These are phyloP conservation scores for Pholis gunnellus DNA, from an alignment of 2,113 vertebrate species.

Conservation along the genomic window DNA sequence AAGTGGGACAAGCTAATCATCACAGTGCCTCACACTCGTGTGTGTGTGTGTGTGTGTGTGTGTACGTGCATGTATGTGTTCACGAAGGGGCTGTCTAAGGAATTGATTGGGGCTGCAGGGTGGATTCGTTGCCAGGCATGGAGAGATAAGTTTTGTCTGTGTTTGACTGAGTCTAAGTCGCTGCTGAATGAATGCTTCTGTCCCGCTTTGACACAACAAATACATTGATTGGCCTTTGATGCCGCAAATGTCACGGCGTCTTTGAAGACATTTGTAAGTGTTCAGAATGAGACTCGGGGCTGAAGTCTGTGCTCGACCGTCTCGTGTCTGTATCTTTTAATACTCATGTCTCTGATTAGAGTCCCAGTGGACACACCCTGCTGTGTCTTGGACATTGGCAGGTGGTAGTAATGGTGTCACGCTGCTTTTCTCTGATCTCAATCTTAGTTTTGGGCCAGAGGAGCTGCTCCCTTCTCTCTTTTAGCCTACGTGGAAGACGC, in stretches of 20 bases:
- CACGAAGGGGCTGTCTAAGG: slow-evolving; percentile 26
- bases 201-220: slow-evolving; percentile 34
- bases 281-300: not conserved
- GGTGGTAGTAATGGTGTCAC: slow-evolving; percentile 1
- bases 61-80: not conserved
- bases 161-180: slow-evolving; percentile 41
- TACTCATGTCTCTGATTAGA: not conserved
- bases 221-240: slow-evolving; percentile 65
- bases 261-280: slow-evolving; percentile 17
- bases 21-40: slow-evolving; percentile 16
- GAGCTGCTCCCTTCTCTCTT: slow-evolving; percentile 15
- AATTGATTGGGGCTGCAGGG: slow-evolving; percentile 68
- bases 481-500: slow-evolving; percentile 16
- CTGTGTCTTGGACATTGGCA: slow-evolving; percentile 7
- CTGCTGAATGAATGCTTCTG: slow-evolving; percentile 36
- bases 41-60: slow-evolving; percentile 12
- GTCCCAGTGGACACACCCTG: not conserved
- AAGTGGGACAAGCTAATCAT: slow-evolving; percentile 78
- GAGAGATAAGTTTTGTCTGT: slow-evolving; percentile 66
- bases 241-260: slow-evolving; percentile 44
- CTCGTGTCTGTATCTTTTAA: not conserved
- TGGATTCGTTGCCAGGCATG: slow-evolving; percentile 66
- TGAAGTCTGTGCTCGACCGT: not conserved
- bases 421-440: slow-evolving; percentile 9
- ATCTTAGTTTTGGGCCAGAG: slow-evolving; percentile 9